Conservation (phyloP, 2,113 vertebrate genomes). For the Sylvilagus bachmani region DNA sequence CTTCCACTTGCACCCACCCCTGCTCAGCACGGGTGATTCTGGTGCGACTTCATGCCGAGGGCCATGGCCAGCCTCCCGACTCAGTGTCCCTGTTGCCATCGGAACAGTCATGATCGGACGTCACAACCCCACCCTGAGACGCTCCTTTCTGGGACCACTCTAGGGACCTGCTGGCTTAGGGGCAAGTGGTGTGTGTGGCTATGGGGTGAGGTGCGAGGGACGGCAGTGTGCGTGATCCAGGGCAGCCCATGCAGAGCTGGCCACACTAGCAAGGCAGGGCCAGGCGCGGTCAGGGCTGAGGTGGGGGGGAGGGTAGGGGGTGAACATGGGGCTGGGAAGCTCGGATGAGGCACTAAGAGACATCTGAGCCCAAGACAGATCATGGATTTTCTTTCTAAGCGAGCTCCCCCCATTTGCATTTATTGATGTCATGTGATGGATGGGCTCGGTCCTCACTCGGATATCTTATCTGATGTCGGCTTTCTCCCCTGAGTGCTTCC, state of each 20-base stretch:
- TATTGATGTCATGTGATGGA: slow-evolving; percentile 72
- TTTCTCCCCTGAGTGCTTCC: slow-evolving; percentile 12
- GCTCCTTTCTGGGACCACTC: background rate
- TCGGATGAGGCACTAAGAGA: background rate
- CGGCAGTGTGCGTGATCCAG: background rate
- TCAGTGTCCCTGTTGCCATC: background rate
- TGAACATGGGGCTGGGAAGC: background rate
- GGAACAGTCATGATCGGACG: background rate
- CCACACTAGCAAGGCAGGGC: background rate
- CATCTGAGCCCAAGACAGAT: background rate
- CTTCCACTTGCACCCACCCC: background rate
- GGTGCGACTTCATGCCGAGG: background rate
- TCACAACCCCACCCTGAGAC: background rate
- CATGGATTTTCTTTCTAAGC: slow-evolving; percentile 65
- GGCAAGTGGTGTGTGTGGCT: background rate
- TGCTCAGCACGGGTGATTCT: background rate
- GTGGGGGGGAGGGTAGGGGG: too few species aligned
- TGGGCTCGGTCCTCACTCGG: slow-evolving; percentile 36
- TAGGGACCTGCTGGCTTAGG: background rate
- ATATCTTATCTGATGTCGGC: slow-evolving; percentile 12
- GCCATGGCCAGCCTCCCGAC: background rate
- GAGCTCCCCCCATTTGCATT: slow-evolving; percentile 58
- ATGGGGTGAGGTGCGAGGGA: accelerated
- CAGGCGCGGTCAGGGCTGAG: background rate
- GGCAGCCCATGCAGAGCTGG: background rate